phyloP scores from a whole-genome alignment of 2,888 invertebrate genomes.

The Eupithecia centaureata region DNA sequence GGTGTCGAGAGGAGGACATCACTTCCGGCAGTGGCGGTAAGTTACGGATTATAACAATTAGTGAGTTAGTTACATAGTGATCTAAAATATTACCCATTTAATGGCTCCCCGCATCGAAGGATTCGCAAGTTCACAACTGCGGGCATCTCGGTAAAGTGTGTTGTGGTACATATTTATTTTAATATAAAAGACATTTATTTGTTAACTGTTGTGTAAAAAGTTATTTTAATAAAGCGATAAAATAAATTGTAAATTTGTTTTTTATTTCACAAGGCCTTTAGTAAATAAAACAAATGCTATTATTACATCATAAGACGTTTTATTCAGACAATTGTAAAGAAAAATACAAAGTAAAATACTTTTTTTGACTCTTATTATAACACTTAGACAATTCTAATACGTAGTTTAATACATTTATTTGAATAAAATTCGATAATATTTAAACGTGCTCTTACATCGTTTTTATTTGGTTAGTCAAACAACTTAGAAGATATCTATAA shows the following conservation, averaged over 20 bases:
- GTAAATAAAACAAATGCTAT: constrained; percentile 53
- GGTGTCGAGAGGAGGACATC: constrained; percentile 50
- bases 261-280: constrained; percentile 53
- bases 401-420: constrained; percentile 57
- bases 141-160: constrained; percentile 52
- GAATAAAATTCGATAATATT: constrained; percentile 77
- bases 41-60: constrained; percentile 71
- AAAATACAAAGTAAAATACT: constrained; percentile 77
- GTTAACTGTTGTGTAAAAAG: constrained; percentile 57
- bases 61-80: constrained; percentile 69
- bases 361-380: constrained; percentile 71
- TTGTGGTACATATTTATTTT: constrained; percentile 44
- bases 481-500: neutral
- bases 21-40: constrained; percentile 61
- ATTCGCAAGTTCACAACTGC: constrained; percentile 25
- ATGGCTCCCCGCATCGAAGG: neutral
- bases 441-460: constrained; percentile 28
- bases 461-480: neutral
- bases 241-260: constrained; percentile 47
- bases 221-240: constrained; percentile 44
- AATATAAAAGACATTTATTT: constrained; percentile 30
- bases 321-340: constrained; percentile 76
- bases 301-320: constrained; percentile 73
- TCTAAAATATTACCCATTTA: constrained; percentile 36
- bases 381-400: constrained; percentile 74